phyloP scores from a whole-genome alignment of 2,888 invertebrate genomes.

The Sceliomorpha sp. region DNA sequence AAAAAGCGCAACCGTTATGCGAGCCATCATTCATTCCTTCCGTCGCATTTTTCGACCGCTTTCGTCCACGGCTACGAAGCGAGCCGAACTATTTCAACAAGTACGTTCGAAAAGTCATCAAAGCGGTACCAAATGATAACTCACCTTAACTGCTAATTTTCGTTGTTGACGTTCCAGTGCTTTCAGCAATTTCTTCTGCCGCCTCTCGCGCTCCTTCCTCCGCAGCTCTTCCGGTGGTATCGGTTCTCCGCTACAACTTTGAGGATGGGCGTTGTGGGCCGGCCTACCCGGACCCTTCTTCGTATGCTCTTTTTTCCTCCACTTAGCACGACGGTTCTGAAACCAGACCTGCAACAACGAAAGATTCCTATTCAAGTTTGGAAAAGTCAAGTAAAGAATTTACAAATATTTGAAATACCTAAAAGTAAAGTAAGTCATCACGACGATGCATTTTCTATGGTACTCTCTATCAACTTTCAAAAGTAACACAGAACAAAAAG shows the following conservation, averaged over 20 bases:
- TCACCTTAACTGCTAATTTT: conserved; percentile 90
- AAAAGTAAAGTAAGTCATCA: too few species aligned
- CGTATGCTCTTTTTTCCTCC: conserved; percentile 99
- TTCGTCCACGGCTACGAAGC: neutral
- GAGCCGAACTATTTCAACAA: too few species aligned
- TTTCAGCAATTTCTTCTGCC: conserved; percentile 95
- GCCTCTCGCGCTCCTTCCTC: conserved; percentile 92
- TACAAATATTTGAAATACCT: too few species aligned
- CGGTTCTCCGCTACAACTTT: conserved; percentile 98
- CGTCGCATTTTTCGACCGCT: conserved; percentile 17
- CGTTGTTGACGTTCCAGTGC: conserved; percentile 95
- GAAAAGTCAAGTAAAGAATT: too few species aligned
- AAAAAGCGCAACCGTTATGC: conserved; percentile 34
- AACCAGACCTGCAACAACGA: conserved; percentile 95
- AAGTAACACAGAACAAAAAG: too few species aligned
- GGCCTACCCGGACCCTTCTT: conserved; percentile 99
- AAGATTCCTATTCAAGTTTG: conserved; percentile 39
- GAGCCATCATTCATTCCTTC: conserved; percentile 40
- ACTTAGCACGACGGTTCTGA: conserved; percentile 99
- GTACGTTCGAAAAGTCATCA: neutral
- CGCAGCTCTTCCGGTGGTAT: conserved; percentile 94
- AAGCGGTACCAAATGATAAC: conserved; percentile 8
- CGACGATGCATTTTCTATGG: too few species aligned
- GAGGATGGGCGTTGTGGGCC: conserved; percentile 98
- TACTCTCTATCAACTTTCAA: too few species aligned